phyloP scores from a whole-genome alignment of 2,113 vertebrate species.

The Passerina amoena region DNA sequence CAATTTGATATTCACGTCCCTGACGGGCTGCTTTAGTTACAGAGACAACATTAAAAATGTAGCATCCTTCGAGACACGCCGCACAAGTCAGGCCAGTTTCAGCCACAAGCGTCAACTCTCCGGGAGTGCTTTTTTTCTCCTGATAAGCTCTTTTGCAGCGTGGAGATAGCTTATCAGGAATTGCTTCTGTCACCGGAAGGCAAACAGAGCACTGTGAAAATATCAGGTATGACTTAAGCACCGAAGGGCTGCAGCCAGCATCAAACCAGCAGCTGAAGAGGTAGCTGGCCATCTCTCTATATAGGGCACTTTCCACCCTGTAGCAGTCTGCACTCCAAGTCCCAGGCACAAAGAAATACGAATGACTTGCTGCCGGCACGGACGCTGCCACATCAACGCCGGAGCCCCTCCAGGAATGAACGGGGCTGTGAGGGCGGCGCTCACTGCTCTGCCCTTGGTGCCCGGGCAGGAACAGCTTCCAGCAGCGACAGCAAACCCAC shows the following conservation, averaged over 20 bases:
- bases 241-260: background rate
- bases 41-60: constrained; percentile 26
- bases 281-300: background rate
- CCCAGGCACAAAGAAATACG: background rate
- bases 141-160: background rate
- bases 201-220: background rate
- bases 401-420: background rate
- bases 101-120: background rate
- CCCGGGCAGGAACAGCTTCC: background rate
- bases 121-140: background rate
- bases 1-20: background rate
- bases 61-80: background rate
- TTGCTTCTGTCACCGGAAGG: constrained; percentile 4
- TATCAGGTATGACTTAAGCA: background rate
- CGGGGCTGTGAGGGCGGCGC: background rate
- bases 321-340: background rate
- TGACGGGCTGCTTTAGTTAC: background rate
- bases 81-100: background rate
- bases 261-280: background rate
- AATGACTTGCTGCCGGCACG: background rate
- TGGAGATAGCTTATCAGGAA: background rate
- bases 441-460: background rate
- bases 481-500: background rate
- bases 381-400: background rate
- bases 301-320: background rate